Evolutionary conservation across 1,140 invertebrate species (phyloP).

Genomic region (Lanistes nyassanus): DNA sequence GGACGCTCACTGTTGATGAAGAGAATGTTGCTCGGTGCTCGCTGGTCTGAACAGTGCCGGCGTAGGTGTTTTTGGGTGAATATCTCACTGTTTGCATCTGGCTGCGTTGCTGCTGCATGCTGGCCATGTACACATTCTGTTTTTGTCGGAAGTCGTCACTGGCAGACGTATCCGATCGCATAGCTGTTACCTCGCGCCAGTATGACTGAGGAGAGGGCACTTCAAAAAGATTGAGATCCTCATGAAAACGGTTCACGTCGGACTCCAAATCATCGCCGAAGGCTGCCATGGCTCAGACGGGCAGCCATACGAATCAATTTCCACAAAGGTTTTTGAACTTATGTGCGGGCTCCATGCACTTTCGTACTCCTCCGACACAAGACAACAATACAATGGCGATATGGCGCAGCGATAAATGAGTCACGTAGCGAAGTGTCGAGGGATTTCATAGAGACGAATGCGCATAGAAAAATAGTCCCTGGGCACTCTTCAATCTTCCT

Average conservation of each 20-base stretch:
- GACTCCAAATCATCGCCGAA: slow-evolving; percentile 48
- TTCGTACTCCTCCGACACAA: slow-evolving; percentile 14
- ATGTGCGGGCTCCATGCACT: slow-evolving; percentile 9
- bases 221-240: slow-evolving; percentile 54
- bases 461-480: slow-evolving; percentile 10
- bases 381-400: slow-evolving; percentile 30
- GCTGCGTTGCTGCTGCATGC: slow-evolving; percentile 41
- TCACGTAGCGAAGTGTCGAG: slow-evolving; percentile 21
- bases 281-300: slow-evolving; percentile 33
- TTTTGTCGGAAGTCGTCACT: slow-evolving; percentile 49
- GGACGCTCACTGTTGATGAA: slow-evolving; percentile 65
- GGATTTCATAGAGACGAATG: not conserved
- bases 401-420: slow-evolving; percentile 27
- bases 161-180: slow-evolving; percentile 50
- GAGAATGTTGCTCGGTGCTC: slow-evolving; percentile 60
- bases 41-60: slow-evolving; percentile 42
- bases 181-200: slow-evolving; percentile 43
- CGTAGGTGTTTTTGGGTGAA: slow-evolving; percentile 38
- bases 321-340: slow-evolving; percentile 14
- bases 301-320: slow-evolving; percentile 21
- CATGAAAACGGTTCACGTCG: slow-evolving; percentile 48
- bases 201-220: slow-evolving; percentile 41
- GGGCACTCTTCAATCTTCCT: not conserved
- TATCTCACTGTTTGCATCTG: slow-evolving; percentile 31
- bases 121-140: slow-evolving; percentile 45